Evolutionary conservation across 2,888 invertebrate species (phyloP).

Genomic region (Tetragonisca angustula): DNA sequence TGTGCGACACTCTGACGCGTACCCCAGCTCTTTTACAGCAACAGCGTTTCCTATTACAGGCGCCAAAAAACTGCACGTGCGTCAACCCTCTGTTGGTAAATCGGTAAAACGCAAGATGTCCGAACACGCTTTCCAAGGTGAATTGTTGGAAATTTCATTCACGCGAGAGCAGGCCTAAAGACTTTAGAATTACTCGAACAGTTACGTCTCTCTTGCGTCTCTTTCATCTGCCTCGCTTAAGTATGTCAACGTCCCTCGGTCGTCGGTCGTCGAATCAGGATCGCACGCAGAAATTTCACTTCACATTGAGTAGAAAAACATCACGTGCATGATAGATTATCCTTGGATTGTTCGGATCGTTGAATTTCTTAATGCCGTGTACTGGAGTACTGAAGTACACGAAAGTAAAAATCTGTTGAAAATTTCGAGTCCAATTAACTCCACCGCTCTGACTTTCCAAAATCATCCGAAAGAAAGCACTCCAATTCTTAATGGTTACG

Average conservation of each 20-base stretch:
- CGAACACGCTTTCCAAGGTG: too few relatives aligned
- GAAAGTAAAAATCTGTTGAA: too few relatives aligned
- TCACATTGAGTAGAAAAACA: not conserved
- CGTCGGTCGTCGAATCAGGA: not conserved
- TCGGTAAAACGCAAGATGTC: too few relatives aligned
- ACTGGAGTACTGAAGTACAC: too few relatives aligned
- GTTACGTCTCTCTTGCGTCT: not conserved
- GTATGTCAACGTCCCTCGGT: not conserved
- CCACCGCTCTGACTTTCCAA: too few relatives aligned
- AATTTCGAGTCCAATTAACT: too few relatives aligned
- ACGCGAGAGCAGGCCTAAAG: not conserved
- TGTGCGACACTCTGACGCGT: not conserved
- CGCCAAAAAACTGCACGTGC: conserved; percentile 7
- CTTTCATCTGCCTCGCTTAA: not conserved
- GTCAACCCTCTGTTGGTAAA: not conserved
- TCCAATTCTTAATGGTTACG: too few relatives aligned
- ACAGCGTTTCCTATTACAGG: not conserved
- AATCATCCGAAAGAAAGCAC: too few relatives aligned
- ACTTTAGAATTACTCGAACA: not conserved
- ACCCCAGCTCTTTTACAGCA: conserved; percentile 13
- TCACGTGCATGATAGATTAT: not conserved
- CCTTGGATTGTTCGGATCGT: not conserved
- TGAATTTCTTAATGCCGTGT: too few relatives aligned
- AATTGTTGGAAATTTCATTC: not conserved
- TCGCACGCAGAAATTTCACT: not conserved